Conservation (phyloP, 2,888 invertebrate genomes). For the Spisula subtruncata region DNA sequence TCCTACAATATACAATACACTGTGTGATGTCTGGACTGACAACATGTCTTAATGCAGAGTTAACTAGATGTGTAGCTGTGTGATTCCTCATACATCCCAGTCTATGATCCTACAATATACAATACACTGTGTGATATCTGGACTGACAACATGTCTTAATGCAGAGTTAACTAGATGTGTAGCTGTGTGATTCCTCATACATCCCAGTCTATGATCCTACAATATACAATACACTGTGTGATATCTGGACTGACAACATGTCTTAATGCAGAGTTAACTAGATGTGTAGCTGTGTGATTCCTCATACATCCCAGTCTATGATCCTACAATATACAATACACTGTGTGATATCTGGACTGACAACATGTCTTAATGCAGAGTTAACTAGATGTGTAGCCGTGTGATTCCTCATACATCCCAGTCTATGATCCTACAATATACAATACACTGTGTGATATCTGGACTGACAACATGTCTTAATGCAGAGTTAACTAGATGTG, state of each 20-base stretch:
- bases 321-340: constrained; percentile 87
- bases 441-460: constrained; percentile 93
- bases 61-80: constrained; percentile 99
- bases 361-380: constrained; percentile 95
- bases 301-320: constrained; percentile 79
- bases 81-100: constrained; percentile 89
- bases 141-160: constrained; percentile 94
- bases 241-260: constrained; percentile 94
- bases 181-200: constrained; percentile 93
- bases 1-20: constrained; percentile 88
- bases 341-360: constrained; percentile 94
- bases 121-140: constrained; percentile 93
- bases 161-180: constrained; percentile 98
- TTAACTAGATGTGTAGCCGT: constrained; percentile 99
- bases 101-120: constrained; percentile 72
- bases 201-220: constrained; percentile 76
- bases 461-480: constrained; percentile 95
- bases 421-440: constrained; percentile 72
- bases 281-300: constrained; percentile 98
- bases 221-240: constrained; percentile 91
- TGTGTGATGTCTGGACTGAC: constrained; percentile 95
- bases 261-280: constrained; percentile 96
- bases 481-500: constrained; percentile 97
- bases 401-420: constrained; percentile 90
- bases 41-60: constrained; percentile 95